Percentiles rank a stretch among this genome's conserved stretches.
Conservation (phyloP, 2,113 vertebrate species). For the Sigmodon hispidus region DNA sequence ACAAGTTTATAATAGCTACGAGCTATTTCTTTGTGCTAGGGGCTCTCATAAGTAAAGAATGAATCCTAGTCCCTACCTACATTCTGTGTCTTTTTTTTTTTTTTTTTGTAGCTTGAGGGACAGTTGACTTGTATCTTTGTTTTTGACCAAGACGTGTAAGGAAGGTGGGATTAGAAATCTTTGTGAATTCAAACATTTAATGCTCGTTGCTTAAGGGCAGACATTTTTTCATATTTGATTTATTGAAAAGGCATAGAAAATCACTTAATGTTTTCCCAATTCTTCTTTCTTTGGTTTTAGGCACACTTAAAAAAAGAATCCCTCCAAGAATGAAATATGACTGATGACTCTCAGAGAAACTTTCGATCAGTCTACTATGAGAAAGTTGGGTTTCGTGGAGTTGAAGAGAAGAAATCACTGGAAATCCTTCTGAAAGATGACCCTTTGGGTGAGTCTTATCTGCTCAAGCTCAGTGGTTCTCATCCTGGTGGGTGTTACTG, state of each 20-base stretch:
- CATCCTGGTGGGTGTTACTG: neutral
- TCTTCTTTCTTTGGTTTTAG: slow-evolving; percentile 34
- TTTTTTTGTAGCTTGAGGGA: neutral
- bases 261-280: neutral
- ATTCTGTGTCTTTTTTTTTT: neutral
- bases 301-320: neutral
- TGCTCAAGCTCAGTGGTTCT: neutral
- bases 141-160: neutral
- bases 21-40: neutral
- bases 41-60: neutral
- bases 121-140: neutral
- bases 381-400: slow-evolving; percentile 97
- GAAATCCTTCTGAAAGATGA: slow-evolving; percentile 98
- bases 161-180: neutral
- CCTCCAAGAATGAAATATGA: slow-evolving; percentile 86
- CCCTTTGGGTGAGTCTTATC: slow-evolving; percentile 89
- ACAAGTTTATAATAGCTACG: neutral
- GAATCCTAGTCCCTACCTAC: neutral
- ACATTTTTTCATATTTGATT: neutral
- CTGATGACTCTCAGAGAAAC: slow-evolving; percentile 97
- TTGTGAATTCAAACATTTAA: neutral
- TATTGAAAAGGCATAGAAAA: slow-evolving; percentile 23
- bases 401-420: slow-evolving; percentile 98
- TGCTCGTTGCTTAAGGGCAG: neutral
- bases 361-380: slow-evolving; percentile 98